These are phyloP conservation scores for Menidia beryllina DNA, from an alignment of 2,113 vertebrate species.

Conservation along the genomic window DNA sequence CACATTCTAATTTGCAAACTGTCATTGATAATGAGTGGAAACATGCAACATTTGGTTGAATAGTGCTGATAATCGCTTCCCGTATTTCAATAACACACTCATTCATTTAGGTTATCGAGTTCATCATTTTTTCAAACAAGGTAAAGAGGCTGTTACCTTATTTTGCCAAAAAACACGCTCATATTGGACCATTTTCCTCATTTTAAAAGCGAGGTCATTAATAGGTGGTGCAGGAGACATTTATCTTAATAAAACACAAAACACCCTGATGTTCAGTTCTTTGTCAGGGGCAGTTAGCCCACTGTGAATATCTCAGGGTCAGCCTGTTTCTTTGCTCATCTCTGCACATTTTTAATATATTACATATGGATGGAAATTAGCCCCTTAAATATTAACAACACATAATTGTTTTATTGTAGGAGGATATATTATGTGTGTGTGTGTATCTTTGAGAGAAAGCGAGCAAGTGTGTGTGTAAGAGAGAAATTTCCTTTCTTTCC, in stretches of 20 bases:
- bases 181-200: slow-evolving; percentile 57
- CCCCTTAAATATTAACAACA: slow-evolving; percentile 84
- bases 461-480: slow-evolving; percentile 24
- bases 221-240: slow-evolving; percentile 76
- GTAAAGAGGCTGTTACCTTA: slow-evolving; percentile 50
- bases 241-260: slow-evolving; percentile 83
- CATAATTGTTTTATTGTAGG: slow-evolving; percentile 85
- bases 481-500: slow-evolving; percentile 65
- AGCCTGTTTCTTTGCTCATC: slow-evolving; percentile 74
- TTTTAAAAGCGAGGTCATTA: slow-evolving; percentile 68
- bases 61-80: slow-evolving; percentile 49
- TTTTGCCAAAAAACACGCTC: slow-evolving; percentile 39
- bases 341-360: slow-evolving; percentile 78
- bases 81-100: slow-evolving; percentile 36
- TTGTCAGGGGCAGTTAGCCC: slow-evolving; percentile 62
- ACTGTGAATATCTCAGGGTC: slow-evolving; percentile 71
- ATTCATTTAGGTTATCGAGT: slow-evolving; percentile 47
- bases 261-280: slow-evolving; percentile 73
- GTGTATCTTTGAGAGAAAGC: slow-evolving; percentile 50
- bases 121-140: slow-evolving; percentile 52
- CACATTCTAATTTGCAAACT: slow-evolving; percentile 49
- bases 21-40: slow-evolving; percentile 37
- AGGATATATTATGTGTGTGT: slow-evolving; percentile 65
- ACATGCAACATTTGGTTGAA: slow-evolving; percentile 38
- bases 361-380: slow-evolving; percentile 79